phyloP scores from a whole-genome alignment of 2,113 vertebrate species.

The Craseonycteris thonglongyai region DNA sequence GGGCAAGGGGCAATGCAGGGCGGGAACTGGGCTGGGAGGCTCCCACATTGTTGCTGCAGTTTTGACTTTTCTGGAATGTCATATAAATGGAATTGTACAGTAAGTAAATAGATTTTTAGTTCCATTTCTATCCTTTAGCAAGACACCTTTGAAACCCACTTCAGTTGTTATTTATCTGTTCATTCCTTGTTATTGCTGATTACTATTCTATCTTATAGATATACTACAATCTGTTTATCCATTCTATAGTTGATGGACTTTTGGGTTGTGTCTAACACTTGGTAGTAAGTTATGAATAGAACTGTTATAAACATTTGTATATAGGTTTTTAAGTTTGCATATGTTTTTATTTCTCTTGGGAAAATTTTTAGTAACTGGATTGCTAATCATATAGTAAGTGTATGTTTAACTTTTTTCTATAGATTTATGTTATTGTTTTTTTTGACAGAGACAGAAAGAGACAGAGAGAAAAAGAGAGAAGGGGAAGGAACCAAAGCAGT shows the following conservation, averaged over 20 bases:
- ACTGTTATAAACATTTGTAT: not conserved
- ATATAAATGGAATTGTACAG: not conserved
- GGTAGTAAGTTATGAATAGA: not conserved
- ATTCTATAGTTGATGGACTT: not conserved
- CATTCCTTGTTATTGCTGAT: not conserved
- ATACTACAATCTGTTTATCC: not conserved
- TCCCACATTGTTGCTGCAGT: too few relatives aligned
- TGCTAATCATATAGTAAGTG: not conserved
- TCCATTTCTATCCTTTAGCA: not conserved
- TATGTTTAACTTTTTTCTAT: too few relatives aligned
- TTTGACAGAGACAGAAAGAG: too few relatives aligned
- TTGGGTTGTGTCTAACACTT: not conserved
- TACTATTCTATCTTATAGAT: not conserved
- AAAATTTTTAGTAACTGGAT: not conserved
- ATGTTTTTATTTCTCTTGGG: not conserved
- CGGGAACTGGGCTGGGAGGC: too few relatives aligned
- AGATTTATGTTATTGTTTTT: too few relatives aligned
- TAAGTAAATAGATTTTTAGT: not conserved
- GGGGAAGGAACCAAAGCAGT: too few relatives aligned
- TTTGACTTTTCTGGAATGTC: not conserved
- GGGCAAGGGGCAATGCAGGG: too few relatives aligned
- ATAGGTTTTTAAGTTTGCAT: not conserved
- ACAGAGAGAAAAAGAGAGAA: too few relatives aligned
- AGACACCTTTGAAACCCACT: not conserved
- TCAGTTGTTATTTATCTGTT: not conserved